Evolutionary conservation across 2,113 vertebrate species (phyloP).

Genomic region (Sula dactylatra): DNA sequence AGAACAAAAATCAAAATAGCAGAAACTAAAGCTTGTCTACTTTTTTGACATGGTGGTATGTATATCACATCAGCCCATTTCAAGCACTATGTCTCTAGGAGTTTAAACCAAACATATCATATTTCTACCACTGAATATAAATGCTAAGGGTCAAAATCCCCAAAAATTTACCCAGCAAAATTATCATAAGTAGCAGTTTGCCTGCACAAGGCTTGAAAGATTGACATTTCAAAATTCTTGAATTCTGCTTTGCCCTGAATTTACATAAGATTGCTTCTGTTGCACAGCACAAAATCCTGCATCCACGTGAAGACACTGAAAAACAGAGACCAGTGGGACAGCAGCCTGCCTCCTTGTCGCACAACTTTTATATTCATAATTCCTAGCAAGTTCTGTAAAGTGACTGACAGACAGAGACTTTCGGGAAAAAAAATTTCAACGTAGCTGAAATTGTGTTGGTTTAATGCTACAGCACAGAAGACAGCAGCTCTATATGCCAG

Average conservation of each 20-base stretch:
- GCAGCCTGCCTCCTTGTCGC: neutral
- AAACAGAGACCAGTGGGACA: neutral
- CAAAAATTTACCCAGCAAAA: neutral
- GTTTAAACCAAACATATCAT: neutral
- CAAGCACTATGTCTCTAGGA: neutral
- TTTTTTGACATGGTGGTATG: fast-evolving
- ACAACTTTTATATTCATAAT: neutral
- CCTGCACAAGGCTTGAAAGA: neutral
- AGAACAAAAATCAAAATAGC: neutral
- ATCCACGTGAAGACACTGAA: neutral
- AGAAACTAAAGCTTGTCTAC: neutral
- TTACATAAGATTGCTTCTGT: neutral
- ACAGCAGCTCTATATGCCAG: neutral
- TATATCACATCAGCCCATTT: neutral
- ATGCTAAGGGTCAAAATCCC: neutral
- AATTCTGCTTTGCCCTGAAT: neutral
- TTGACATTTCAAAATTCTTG: neutral
- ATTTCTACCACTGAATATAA: neutral
- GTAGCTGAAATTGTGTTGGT: neutral
- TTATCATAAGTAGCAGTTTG: neutral
- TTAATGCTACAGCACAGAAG: neutral
- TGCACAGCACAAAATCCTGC: neutral
- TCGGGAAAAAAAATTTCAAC: neutral
- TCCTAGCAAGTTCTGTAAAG: neutral
- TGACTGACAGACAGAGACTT: neutral